Percentiles rank a stretch among this genome's conserved stretches.
These are phyloP conservation scores for Agapostemon virescens DNA, from an alignment of 2,888 invertebrate genomes.

Conservation along the genomic window DNA sequence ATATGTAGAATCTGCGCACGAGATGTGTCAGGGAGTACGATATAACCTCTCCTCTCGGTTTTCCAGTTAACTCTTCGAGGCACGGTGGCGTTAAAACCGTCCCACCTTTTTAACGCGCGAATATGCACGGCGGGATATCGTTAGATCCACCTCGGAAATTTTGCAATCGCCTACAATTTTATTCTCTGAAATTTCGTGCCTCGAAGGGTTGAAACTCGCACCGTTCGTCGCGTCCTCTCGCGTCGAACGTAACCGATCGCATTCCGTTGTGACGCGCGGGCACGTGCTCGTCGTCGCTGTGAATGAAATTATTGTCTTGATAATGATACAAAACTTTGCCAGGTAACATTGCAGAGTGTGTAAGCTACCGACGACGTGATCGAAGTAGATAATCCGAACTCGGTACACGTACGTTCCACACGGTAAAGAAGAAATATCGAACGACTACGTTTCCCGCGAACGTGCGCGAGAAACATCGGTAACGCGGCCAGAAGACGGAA, in stretches of 20 bases:
- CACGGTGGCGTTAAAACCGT: too few species aligned
- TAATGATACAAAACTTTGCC: constrained; percentile 61
- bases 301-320: constrained; percentile 68
- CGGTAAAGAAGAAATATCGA: constrained; percentile 13
- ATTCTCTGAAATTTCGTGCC: too few species aligned
- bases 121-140: too few species aligned
- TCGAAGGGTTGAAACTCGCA: not conserved
- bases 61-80: too few species aligned
- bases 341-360: constrained; percentile 58
- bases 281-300: constrained; percentile 20
- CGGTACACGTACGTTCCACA: constrained; percentile 7
- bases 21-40: constrained; percentile 36
- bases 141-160: too few species aligned
- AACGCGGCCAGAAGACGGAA: constrained; percentile 9
- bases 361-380: constrained; percentile 40
- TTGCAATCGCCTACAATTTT: too few species aligned
- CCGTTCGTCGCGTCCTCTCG: not conserved
- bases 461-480: constrained; percentile 9
- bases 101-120: too few species aligned
- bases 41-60: constrained; percentile 11
- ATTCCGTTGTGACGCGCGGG: constrained; percentile 8
- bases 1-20: constrained; percentile 69
- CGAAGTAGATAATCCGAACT: constrained; percentile 34
- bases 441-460: not conserved
- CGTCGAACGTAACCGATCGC: constrained; percentile 7